Evolutionary conservation across 2,797 vertebrate species (phyloP).

Genomic region (Petrocephalus sullivani): DNA sequence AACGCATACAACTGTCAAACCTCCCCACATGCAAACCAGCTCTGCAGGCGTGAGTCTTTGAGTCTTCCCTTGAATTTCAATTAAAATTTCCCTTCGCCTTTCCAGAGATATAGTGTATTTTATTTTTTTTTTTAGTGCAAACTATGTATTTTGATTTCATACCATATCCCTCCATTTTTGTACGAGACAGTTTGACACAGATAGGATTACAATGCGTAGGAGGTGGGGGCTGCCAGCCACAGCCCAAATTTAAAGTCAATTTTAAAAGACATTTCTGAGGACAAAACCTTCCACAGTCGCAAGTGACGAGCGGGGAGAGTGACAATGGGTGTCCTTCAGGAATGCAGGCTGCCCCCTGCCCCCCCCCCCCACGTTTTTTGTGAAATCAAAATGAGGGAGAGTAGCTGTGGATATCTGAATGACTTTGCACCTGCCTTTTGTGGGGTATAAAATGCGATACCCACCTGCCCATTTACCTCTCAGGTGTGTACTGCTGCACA

Average conservation of each 20-base stretch:
- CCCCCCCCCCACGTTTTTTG: neutral
- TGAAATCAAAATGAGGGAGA: neutral
- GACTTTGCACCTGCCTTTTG: constrained; percentile 1
- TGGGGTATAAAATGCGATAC: neutral
- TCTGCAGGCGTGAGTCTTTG: neutral
- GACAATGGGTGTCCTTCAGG: constrained; percentile 6
- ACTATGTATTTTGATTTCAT: constrained; percentile 6
- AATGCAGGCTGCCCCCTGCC: neutral
- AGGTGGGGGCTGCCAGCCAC: neutral
- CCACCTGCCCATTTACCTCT: neutral
- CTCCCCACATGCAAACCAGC: neutral
- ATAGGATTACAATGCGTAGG: neutral
- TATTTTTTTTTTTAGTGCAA: neutral
- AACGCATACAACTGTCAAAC: neutral
- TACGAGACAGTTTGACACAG: neutral
- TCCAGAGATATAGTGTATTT: neutral
- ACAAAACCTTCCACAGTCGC: constrained; percentile 8
- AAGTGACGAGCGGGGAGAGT: neutral
- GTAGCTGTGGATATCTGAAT: neutral
- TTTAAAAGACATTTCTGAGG: constrained; percentile 11
- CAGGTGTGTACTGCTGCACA: neutral
- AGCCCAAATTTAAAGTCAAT: constrained; percentile 12
- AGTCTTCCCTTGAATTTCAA: neutral
- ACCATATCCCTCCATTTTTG: neutral
- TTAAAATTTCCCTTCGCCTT: neutral